A percentile compares a stretch with the other conserved stretches of the same genome.
These are phyloP conservation scores for Caprella mutica DNA, from an alignment of 2,888 invertebrate genomes.

Conservation along the genomic window DNA sequence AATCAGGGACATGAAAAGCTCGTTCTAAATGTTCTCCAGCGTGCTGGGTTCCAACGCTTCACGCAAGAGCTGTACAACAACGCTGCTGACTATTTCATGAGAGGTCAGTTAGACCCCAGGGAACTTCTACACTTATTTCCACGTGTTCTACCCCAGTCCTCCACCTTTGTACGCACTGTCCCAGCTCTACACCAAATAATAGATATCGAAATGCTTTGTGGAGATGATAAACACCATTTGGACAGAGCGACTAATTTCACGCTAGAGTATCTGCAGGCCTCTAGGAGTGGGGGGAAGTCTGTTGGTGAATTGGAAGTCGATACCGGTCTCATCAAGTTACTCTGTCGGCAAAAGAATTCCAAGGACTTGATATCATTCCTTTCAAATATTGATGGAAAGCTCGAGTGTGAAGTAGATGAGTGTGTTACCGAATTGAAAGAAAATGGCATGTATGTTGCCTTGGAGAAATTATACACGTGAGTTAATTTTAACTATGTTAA, in stretches of 20 bases:
- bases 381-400: constrained; percentile 14
- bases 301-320: constrained; percentile 24
- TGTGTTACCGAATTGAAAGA: constrained; percentile 16
- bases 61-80: constrained; percentile 25
- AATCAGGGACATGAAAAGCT: constrained; percentile 26
- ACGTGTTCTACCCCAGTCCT: constrained; percentile 18
- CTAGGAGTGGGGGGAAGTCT: not conserved
- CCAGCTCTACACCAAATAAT: constrained; percentile 29
- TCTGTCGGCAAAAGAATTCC: constrained; percentile 14
- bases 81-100: constrained; percentile 28
- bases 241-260: not conserved
- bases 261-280: constrained; percentile 5
- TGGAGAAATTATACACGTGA: constrained; percentile 30
- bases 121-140: constrained; percentile 30
- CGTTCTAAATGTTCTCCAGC: constrained; percentile 19
- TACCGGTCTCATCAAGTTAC: constrained; percentile 28
- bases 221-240: constrained; percentile 14
- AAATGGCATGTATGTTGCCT: constrained; percentile 15
- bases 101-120: constrained; percentile 25
- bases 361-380: constrained; percentile 20
- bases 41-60: constrained; percentile 29
- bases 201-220: constrained; percentile 22
- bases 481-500: too few relatives aligned
- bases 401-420: constrained; percentile 22
- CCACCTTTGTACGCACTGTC: constrained; percentile 20